phyloP scores from a whole-genome alignment of 2,888 invertebrate genomes.

The Epinotia demarniana region DNA sequence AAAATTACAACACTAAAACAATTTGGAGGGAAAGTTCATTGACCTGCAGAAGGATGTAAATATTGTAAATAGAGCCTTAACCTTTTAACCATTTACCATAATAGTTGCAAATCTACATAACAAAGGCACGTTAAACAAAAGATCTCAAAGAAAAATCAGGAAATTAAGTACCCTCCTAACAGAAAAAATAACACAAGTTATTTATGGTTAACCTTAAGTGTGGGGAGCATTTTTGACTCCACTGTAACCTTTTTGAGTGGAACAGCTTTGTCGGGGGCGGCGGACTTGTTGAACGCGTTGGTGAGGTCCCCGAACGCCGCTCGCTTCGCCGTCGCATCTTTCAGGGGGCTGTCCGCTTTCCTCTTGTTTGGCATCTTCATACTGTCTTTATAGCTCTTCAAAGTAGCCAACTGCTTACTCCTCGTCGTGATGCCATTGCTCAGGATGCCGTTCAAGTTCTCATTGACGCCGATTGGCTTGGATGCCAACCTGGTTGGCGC shows the following conservation, averaged over 20 bases:
- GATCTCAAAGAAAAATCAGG: not conserved
- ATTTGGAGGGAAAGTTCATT: conserved; percentile 74
- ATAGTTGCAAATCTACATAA: not conserved
- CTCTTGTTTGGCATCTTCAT: conserved; percentile 87
- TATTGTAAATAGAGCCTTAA: conserved; percentile 31
- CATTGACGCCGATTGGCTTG: conserved; percentile 77
- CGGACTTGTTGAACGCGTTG: conserved; percentile 85
- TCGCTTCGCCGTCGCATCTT: conserved; percentile 90
- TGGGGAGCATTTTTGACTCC: conserved; percentile 79
- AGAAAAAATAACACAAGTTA: conserved; percentile 33
- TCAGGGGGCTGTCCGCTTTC: conserved; percentile 92
- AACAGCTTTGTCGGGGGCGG: conserved; percentile 68
- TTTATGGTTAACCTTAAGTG: conserved; percentile 69
- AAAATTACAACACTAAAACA: not conserved
- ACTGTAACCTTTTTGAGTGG: conserved; percentile 80
- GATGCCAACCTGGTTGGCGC: conserved; percentile 86
- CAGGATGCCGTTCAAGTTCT: conserved; percentile 75
- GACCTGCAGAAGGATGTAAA: conserved; percentile 51
- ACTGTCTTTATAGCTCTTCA: conserved; percentile 73
- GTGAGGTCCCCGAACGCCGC: conserved; percentile 95
- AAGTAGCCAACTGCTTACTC: conserved; percentile 84
- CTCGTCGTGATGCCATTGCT: conserved; percentile 85
- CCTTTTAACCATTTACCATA: too few species aligned
- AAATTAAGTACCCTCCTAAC: conserved; percentile 26
- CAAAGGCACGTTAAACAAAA: not conserved